phyloP scores from a whole-genome alignment of 2,888 invertebrate species.

The Yponomeuta sedellus region DNA sequence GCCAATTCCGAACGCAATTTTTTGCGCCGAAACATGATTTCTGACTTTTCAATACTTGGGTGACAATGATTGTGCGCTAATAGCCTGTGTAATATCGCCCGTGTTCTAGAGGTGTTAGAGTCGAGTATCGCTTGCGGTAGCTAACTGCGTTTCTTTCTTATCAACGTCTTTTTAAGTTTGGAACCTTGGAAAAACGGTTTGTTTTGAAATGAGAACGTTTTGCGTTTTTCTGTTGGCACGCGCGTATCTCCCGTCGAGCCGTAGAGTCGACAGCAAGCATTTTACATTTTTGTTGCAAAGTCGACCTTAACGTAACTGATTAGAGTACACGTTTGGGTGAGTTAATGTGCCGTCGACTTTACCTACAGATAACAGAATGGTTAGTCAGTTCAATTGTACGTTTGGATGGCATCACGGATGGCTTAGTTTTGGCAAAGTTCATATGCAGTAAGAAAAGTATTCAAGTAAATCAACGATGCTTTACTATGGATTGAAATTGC shows the following conservation, averaged over 20 bases:
- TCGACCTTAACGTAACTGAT: no score
- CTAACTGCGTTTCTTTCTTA: conserved; percentile 59
- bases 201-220: conserved; percentile 35
- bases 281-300: no score
- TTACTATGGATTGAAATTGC: no score
- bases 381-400: conserved; percentile 17
- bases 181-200: conserved; percentile 48
- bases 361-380: no score
- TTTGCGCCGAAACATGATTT: conserved; percentile 31
- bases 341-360: no score
- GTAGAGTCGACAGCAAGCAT: conserved; percentile 25
- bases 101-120: conserved; percentile 31
- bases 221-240: conserved; percentile 49
- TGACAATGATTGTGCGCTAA: background rate
- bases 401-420: background rate
- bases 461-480: no score
- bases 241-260: conserved; percentile 43
- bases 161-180: conserved; percentile 44
- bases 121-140: conserved; percentile 26
- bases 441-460: no score
- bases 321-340: no score
- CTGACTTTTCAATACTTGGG: conserved; percentile 3
- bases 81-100: background rate
- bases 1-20: conserved; percentile 1
- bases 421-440: no score